phyloP scores from a whole-genome alignment of 2,113 vertebrate genomes.

The Saimiri boliviensis region DNA sequence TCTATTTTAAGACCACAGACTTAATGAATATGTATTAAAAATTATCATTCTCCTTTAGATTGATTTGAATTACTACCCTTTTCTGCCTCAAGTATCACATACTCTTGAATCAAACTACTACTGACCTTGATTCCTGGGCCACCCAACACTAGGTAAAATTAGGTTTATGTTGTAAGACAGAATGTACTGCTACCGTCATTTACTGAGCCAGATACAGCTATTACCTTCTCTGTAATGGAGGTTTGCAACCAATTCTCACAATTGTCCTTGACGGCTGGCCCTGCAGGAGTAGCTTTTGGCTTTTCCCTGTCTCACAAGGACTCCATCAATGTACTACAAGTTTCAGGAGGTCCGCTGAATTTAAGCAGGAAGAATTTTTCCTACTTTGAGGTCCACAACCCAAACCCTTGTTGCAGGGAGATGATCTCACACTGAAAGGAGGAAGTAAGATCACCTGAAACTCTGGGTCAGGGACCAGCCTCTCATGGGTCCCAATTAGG shows the following conservation, averaged over 20 bases:
- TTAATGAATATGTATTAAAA: not conserved
- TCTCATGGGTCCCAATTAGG: not conserved
- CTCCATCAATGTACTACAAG: not conserved
- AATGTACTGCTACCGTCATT: not conserved
- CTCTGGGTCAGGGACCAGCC: not conserved
- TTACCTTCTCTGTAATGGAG: not conserved
- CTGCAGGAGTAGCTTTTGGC: not conserved
- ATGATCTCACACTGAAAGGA: conserved; percentile 10
- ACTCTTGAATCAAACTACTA: not conserved
- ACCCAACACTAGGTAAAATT: conserved; percentile 30
- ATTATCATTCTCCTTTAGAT: not conserved
- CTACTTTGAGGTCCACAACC: not conserved
- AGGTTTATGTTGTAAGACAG: not conserved
- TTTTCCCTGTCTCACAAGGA: not conserved
- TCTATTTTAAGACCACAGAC: not conserved
- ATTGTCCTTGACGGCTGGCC: conserved; percentile 7
- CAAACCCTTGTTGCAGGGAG: not conserved
- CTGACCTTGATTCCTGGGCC: not conserved
- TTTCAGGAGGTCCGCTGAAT: conserved; percentile 4
- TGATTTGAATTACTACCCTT: not conserved
- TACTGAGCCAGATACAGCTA: not conserved
- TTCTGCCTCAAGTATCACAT: conserved; percentile 16
- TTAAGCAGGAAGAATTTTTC: conserved; percentile 10
- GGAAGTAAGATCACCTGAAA: conserved; percentile 17
- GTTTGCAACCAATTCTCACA: conserved; percentile 31